Base-by-base conservation (phyloP, 2,113 vertebrate genomes). In the Spilogale gracilis region DNA sequence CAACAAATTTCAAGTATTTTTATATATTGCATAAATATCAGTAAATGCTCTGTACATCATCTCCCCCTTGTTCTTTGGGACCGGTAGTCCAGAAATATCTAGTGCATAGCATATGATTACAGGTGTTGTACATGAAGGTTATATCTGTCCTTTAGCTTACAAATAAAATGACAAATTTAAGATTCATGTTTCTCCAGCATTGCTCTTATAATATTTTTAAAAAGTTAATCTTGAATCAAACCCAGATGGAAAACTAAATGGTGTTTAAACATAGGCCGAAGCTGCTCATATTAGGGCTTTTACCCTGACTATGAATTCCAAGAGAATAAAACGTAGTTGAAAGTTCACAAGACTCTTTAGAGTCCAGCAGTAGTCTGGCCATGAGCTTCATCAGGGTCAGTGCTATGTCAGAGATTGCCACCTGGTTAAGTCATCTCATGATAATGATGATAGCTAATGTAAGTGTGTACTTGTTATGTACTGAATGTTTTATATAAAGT, bases 91-190 rank as follows among this genome's bases (percentile, higher is more conserved):
- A 89, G 43, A 81, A 85, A 88, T 93, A 32, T 45, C 94, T 91
- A 89, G 71, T 93, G 2, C 9, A 43, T 93, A 45, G 3, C 8
- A 52, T 27, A 2, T 38, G 32, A 20, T 82, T 92, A 83, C 1
- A 65, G 18, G 71, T 86, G 79, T 83, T 96, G 82, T 79, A 48
- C n/a, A 45, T 89, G 9, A 16, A 88, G 13, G 3, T n/a, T 76
- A 38, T 65, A 61, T 69, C n/a, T 60, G 5, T 50, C 6, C 48
- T 95, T 94, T 81, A 23, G 84, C 43, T 91, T 89, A 60, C 18
- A 89, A 30, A 76, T 95, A 67, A 96, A 95, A 69, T 69, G 13
- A 86, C 7, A 89, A 69, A 88, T 52, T 84, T 52, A 92, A 48
- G 43, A 87, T 90, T 61, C 27, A 69, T 76, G 9, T 58, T 93